Evolutionary conservation across 2,888 invertebrate species (phyloP), one percentile per base, ranked within the genome.

Genomic region (Pollenia griseotomentosa): DNA sequence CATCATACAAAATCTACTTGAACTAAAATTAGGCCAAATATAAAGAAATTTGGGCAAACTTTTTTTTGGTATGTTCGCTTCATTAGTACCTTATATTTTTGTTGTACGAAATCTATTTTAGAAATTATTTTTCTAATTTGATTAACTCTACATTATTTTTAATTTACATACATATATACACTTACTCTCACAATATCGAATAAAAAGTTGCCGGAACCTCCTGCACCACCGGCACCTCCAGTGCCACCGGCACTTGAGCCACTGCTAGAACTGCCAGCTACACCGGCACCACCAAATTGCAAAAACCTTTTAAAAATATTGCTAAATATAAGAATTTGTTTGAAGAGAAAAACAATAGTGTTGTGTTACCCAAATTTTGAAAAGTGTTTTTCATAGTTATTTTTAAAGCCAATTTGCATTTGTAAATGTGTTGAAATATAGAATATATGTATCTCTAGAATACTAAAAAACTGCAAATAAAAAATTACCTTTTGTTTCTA

Each of bases 151-250:
- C 33, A 33, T 33, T 33, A 33, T 33, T 33, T 33, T 4, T 33
- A 33, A 33, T 33, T 33, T 33, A 5, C 6, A 33, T 33, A 33
- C 1, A 6, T 33, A 33, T 14, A 51, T 66, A 11, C 90, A 95
- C 97, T 96, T 94, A 97, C 97, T 95, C 97, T 95, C 93, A 97
- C 96, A 92, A 97, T 96, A 94, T 97, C 97, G 94, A 97, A 97
- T 89, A 97, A 95, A 95, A 97, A 97, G 94, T 97, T 97, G 88
- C 97, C 97, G 73, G 97, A 97, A 79, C 97, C 97, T 88, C 96
- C 96, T n/a, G 93, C 93, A 82, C 92, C 93, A 68, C 95, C 94
- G 63, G 92, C 92, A 87, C 94, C 95, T 23, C 94, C 94, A 80
- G 93, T 95, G 7, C 94, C 94, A 78, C 93, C 95, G 48, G 90